Base-by-base conservation (phyloP, 2,113 vertebrate genomes). In the Ariopsis seemanni region DNA sequence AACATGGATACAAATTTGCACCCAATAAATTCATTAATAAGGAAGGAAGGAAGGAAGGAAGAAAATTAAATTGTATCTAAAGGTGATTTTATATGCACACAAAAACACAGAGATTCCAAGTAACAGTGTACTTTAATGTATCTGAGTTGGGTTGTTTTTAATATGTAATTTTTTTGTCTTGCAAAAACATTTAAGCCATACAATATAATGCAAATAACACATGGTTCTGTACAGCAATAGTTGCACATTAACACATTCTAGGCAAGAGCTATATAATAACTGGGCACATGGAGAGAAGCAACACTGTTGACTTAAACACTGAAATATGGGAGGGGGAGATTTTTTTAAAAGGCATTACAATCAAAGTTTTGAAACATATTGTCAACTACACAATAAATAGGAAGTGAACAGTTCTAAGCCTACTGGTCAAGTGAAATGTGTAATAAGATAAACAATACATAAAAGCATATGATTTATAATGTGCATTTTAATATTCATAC, bases 101-200 rank as follows among this genome's bases (percentile, higher is more conserved):
- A 77, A 84, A 78, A 78, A 55, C 75, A 55, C 75, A 79, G 27
- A 27, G 15, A 6, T 90, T 91, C 89, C 95, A 95, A 95, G 94
- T 93, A 95, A 95, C 93, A 94, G 94, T 94, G 93, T 91, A 88
- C 93, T 93, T 91, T 91, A 90, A 90, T 92, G 90, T 89, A 90
- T 89, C 87, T 92, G 77, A 92, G 94, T 94, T 94, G 93, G 94
- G 96, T 96, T 96, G 92, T 96, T 95, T 95, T 95, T 94, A 94
- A 93, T 94, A 93, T 93, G 78, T 91, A 90, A 91, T 83, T 90
- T 83, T 90, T 91, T 82, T 82, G 30, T 91, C 91, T 89, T 92
- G 92, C 91, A 92, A 95, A 96, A 96, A 96, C 95, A 96, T 95
- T 95, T 96, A 97, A 97, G 97, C 96, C 97, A 97, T 98, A 98